Conservation (phyloP, 37 sponge, comb jelly and placozoan genomes). For the Ianthella basta region DNA sequence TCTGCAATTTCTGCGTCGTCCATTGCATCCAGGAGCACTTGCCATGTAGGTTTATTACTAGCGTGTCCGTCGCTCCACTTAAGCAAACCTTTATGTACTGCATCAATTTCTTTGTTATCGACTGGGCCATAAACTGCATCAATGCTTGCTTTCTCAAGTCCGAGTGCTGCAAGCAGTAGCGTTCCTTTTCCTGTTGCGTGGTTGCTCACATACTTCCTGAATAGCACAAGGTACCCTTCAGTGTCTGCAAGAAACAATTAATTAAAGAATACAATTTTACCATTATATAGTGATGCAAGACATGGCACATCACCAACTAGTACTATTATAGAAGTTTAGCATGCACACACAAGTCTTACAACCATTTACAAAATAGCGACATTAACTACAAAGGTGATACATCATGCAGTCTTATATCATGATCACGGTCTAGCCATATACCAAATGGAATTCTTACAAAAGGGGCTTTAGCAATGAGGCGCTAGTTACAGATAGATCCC, state of each 20-base stretch:
- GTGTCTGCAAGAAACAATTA: background rate
- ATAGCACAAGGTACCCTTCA: background rate
- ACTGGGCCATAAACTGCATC: background rate
- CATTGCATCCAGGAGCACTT: background rate
- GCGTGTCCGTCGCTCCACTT: background rate
- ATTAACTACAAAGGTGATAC: too few species aligned
- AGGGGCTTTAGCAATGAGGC: too few species aligned
- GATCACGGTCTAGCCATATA: too few species aligned
- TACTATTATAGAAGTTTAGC: too few species aligned
- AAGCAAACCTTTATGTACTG: background rate
- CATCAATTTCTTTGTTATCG: background rate
- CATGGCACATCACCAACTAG: background rate
- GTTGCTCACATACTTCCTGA: constrained; percentile 1
- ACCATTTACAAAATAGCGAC: too few species aligned
- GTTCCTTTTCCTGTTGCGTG: background rate
- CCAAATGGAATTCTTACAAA: too few species aligned
- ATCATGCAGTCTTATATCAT: too few species aligned
- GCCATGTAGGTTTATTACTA: background rate
- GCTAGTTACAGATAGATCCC: too few species aligned
- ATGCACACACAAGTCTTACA: too few species aligned
- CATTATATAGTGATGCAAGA: background rate
- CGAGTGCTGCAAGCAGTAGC: background rate
- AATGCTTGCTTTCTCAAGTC: background rate
- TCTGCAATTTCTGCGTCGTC: background rate
- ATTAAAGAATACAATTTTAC: background rate